Percentiles rank a stretch among this genome's conserved stretches.
Evolutionary conservation across 1,140 invertebrate species (phyloP).

Genomic region (Aphelenchoides besseyi): DNA sequence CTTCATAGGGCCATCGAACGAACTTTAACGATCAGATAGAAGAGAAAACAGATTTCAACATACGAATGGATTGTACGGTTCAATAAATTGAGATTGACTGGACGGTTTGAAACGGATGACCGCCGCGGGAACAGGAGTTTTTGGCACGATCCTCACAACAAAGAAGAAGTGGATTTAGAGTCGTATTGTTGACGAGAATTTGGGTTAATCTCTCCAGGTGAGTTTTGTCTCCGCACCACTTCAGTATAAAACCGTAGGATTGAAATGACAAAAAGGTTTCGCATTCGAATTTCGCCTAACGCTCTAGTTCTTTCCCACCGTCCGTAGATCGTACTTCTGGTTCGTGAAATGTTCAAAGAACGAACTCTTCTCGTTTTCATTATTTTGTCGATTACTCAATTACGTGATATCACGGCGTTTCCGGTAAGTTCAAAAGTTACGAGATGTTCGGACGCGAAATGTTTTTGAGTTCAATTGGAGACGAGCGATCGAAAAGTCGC

Average conservation of each 20-base stretch:
- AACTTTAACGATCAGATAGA: not conserved
- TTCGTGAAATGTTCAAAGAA: not conserved
- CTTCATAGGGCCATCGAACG: too few species aligned
- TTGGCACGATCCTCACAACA: not conserved
- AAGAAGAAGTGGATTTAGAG: not conserved
- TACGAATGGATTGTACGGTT: not conserved
- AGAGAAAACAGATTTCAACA: not conserved
- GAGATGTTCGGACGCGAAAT: too few species aligned
- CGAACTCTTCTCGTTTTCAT: not conserved
- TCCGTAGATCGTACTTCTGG: not conserved
- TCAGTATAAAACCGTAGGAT: not conserved
- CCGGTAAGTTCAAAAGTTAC: too few species aligned
- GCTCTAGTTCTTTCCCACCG: not conserved
- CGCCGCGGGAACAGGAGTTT: not conserved
- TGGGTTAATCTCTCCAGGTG: not conserved
- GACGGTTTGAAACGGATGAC: not conserved
- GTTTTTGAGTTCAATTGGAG: too few species aligned
- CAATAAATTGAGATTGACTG: not conserved
- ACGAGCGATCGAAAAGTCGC: too few species aligned
- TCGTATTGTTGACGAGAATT: not conserved
- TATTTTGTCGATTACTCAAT: not conserved
- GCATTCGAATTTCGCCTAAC: not conserved
- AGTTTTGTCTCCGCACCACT: not conserved
- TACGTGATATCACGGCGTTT: too few species aligned
- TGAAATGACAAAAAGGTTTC: not conserved